These are phyloP conservation scores for Thamnaconus septentrionalis DNA, from an alignment of 2,113 vertebrate genomes.

Conservation along the genomic window DNA sequence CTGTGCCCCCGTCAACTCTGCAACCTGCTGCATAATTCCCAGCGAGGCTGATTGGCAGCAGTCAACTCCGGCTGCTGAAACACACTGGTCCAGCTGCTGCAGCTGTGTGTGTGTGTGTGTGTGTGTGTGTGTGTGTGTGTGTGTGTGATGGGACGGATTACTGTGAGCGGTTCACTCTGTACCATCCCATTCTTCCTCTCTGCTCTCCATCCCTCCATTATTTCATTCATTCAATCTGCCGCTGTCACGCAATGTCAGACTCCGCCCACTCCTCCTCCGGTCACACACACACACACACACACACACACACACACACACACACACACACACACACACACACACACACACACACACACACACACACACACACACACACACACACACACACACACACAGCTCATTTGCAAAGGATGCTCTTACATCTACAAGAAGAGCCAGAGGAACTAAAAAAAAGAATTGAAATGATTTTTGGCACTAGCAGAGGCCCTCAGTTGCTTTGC, in stretches of 20 bases:
- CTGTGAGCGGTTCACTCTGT: conserved; percentile 35
- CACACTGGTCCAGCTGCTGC: conserved; percentile 60
- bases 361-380: no score
- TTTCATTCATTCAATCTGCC: conserved; percentile 61
- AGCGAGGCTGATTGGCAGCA: conserved; percentile 41
- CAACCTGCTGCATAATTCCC: conserved; percentile 26
- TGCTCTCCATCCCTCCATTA: conserved; percentile 46
- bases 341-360: background rate
- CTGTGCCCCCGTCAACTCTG: background rate
- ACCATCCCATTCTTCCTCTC: conserved; percentile 44
- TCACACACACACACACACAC: no score
- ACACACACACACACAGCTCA: no score
- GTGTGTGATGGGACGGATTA: conserved; percentile 53
- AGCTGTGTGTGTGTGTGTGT: background rate
- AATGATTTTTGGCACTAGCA: background rate
- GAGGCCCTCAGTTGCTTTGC: background rate
- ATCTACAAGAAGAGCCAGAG: no score
- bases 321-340: no score
- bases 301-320: background rate
- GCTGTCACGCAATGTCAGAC: conserved; percentile 52
- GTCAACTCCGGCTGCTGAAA: conserved; percentile 36
- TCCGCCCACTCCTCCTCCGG: conserved; percentile 1
- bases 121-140: no score
- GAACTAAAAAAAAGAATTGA: no score
- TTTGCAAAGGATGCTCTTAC: background rate